phyloP scores from a whole-genome alignment of 2,113 vertebrate genomes.

The Poeciliopsis turrubarensis region DNA sequence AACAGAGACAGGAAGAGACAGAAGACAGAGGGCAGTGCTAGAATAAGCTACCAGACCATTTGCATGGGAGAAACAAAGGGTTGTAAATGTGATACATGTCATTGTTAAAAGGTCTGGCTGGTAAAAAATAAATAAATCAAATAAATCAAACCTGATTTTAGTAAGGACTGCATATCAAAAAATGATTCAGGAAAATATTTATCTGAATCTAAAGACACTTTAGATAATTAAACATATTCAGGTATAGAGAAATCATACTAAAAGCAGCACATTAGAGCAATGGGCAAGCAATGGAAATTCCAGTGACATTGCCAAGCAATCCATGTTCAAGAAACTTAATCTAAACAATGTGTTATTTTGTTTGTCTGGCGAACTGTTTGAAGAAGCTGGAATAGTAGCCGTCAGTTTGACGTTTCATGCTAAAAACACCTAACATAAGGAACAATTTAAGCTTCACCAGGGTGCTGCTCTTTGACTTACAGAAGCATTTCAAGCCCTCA shows the following conservation, averaged over 20 bases:
- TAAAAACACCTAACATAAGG: background rate
- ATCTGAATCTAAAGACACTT: background rate
- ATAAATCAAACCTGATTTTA: background rate
- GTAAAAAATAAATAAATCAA: background rate
- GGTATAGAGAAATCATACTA: background rate
- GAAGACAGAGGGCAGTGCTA: slow-evolving; percentile 1
- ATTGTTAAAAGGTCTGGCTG: background rate
- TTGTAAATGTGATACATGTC: background rate
- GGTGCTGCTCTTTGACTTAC: slow-evolving; percentile 26
- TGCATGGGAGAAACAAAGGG: background rate
- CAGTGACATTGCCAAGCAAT: background rate
- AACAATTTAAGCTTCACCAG: background rate
- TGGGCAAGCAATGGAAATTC: background rate
- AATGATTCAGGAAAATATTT: background rate
- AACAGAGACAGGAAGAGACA: background rate
- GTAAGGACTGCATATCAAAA: background rate
- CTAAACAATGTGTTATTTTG: background rate
- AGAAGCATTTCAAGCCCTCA: slow-evolving; percentile 50
- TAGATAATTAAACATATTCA: background rate
- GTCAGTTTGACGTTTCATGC: background rate
- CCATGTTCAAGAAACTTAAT: background rate
- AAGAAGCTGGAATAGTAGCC: background rate
- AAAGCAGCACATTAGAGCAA: background rate
- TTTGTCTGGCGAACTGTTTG: no score
- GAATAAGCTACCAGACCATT: background rate